Conservation (phyloP, 2,888 invertebrate species). For the Drosophila mayaguana region DNA sequence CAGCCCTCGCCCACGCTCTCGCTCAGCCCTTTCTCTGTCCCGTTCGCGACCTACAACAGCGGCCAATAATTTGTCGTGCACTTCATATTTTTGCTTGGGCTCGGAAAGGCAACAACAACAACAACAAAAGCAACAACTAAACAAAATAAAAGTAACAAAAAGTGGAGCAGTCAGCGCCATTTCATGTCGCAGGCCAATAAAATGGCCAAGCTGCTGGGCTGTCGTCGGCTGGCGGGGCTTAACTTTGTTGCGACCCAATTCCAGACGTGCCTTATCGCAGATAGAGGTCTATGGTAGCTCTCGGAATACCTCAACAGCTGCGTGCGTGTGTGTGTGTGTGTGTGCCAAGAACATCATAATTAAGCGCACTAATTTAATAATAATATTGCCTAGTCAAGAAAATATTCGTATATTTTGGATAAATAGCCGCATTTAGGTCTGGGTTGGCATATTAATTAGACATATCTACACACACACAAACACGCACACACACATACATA, state of each 20-base stretch:
- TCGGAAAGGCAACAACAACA: constrained; percentile 58
- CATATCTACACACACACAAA: background rate
- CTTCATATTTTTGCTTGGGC: constrained; percentile 52
- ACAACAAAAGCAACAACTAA: constrained; percentile 21
- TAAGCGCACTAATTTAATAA: constrained; percentile 62
- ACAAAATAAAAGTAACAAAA: constrained; percentile 14
- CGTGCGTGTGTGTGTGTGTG: background rate
- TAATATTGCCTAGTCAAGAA: constrained; percentile 42
- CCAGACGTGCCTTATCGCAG: constrained; percentile 76
- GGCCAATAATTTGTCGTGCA: constrained; percentile 66
- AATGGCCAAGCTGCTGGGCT: constrained; percentile 42
- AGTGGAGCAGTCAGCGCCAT: constrained; percentile 62
- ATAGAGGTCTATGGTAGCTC: constrained; percentile 13
- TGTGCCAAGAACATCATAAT: constrained; percentile 51
- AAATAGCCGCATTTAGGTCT: constrained; percentile 22
- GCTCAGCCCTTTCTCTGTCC: background rate
- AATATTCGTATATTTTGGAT: constrained; percentile 24
- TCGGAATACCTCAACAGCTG: constrained; percentile 29
- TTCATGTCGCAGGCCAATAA: constrained; percentile 73
- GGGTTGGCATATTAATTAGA: constrained; percentile 43
- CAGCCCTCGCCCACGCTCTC: background rate
- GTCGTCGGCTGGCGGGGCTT: background rate
- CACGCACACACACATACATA: background rate
- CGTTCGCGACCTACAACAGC: constrained; percentile 46
- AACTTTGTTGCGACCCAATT: constrained; percentile 64